Percentiles rank a stretch among this genome's conserved stretches.
Conservation (phyloP, 2,113 vertebrate genomes). For the Propithecus coquereli region DNA sequence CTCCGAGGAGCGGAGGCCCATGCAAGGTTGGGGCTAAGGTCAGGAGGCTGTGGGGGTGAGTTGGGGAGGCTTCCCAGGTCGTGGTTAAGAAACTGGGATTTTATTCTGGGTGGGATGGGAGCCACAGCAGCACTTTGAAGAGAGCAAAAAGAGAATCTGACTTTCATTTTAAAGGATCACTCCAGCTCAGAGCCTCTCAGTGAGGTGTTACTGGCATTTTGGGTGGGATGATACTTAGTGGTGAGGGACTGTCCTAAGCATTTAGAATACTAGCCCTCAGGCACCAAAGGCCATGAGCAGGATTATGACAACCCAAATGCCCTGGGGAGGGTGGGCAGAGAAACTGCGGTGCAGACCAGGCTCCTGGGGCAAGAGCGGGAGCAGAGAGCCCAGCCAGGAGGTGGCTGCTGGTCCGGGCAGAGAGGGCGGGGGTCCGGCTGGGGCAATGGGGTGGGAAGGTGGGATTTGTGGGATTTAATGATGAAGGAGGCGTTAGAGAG, state of each 20-base stretch:
- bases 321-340: background rate
- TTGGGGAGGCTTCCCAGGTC: background rate
- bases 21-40: background rate
- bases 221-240: background rate
- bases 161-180: background rate
- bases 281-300: background rate
- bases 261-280: background rate
- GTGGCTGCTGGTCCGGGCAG: background rate
- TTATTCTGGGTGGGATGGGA: background rate
- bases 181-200: background rate
- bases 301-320: background rate
- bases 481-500: background rate
- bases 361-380: background rate
- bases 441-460: background rate
- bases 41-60: no score
- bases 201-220: background rate
- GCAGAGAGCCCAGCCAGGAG: background rate
- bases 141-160: background rate
- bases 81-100: background rate
- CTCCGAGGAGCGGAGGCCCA: background rate
- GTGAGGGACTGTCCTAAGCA: background rate
- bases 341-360: background rate
- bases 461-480: background rate
- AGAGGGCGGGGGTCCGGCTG: rapidly evolving
- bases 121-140: background rate